Evolutionary conservation across 2,113 vertebrate genomes (phyloP), one percentile per base, ranked within the genome.

Genomic region (Cygnus atratus): DNA sequence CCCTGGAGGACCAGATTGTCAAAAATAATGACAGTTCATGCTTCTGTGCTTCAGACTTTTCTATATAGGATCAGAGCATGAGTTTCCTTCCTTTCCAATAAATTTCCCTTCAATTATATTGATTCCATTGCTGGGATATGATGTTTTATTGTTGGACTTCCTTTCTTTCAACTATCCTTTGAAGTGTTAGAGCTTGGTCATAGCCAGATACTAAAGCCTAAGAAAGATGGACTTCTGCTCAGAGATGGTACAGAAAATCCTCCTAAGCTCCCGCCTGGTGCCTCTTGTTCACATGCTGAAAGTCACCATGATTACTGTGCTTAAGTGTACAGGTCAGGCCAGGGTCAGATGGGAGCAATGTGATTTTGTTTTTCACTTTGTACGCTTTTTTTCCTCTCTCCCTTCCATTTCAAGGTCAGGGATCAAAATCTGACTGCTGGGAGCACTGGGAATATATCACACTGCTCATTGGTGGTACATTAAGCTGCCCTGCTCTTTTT

Each of bases 311-410:
- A 86, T 52, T 77, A 76, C 0, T 5, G 55, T 29, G 66, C 14
- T 58, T 84, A 67, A 0, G 9, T 54, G 41, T 46, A 88, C 58
- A 77, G 44, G 68, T 88, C 50, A 86, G 37, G 15, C 19, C 67
- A 74, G 19, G 37, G 86, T 37, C 55, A 87, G 62, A 74, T 26
- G 19, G 50, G n/a, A 90, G 57, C 50, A 87, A 84, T 54, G 24
- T 54, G 41, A 66, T 80, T 88, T 63, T 43, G 6, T 50, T 35
- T 90, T 74, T 82, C 16, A 58, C 33, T 88, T 77, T 75, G 25
- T 26, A 67, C 0, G 0, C 9, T 3, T 21, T 86, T 59, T 58
- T 41, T 33, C 8, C 5, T 4, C 10, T 54, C 22, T 72, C 25
- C 9, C 12, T 81, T 91, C 55, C 52, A 52, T 87, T 84, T 80